Evolutionary conservation across 2,888 invertebrate genomes (phyloP), one percentile per base, ranked within the genome.

Genomic region (Lepidonotus clava): DNA sequence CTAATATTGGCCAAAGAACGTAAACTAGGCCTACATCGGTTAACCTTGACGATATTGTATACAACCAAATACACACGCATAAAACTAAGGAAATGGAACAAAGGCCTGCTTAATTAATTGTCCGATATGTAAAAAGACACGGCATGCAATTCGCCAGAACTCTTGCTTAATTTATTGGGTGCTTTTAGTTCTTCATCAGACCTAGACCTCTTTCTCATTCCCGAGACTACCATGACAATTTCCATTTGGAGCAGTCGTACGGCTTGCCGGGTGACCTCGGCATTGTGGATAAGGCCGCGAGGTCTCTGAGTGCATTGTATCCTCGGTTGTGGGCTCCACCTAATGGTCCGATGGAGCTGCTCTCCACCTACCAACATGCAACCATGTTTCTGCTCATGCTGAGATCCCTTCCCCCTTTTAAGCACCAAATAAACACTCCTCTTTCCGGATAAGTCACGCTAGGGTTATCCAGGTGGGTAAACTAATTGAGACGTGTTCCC

Each of bases 381-480:
- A 61, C 24, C 28, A 28, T 32, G 61, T 24, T 6, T 18, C 24
- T 11, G 61, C 61, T 61, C 28, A 61, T 61, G 28, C n/a, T n/a
- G 28, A 61, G 61, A 61, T 28, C 24, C 8, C 6, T 46, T 28
- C 61, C 61, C 2, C 61, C 28, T 32, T 61, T 18, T 11, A 61
- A 32, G 61, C 53, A 61, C 61, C 11, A 61, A 61, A n/a, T 61
- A 28, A 61, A 61, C 61, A 28, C 28, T 61, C n/a, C 61, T 61
- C 61, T 61, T 11, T 61, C 61, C 61, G 61, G 61, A 61, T 61
- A 28, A 24, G 61, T 61, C 61, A 61, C 61, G 61, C 61, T 61
- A 61, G 24, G 46, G 18, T n/a, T 46, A 6, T 46, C 46, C 46
- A 46, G 46, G 61, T 24, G 8, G 71, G 56, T 11, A n/a, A 18